A percentile compares a stretch with the other conserved stretches of the same genome.
Evolutionary conservation across 1,140 invertebrate species (phyloP).

Genomic region (Camponotus pennsylvanicus): DNA sequence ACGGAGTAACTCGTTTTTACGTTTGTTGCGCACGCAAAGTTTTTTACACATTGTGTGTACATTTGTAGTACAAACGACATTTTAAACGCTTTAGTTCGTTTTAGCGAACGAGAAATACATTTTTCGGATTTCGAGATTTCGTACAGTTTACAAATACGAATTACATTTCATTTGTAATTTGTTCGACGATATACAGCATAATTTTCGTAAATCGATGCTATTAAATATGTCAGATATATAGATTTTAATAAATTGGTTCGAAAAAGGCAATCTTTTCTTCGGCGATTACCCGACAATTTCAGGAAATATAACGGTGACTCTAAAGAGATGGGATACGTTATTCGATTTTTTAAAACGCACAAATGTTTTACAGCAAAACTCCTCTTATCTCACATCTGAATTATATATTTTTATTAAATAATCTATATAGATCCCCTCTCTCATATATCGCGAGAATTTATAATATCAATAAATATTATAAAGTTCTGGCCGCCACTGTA

Average conservation of each 20-base stretch:
- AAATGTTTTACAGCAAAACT: neutral
- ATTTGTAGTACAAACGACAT: neutral
- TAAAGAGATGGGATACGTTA: neutral
- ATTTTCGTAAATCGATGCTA: neutral
- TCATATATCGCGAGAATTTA: neutral
- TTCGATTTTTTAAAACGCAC: neutral
- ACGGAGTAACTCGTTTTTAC: constrained; percentile 46
- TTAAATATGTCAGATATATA: constrained; percentile 30
- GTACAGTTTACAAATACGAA: neutral
- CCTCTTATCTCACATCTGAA: neutral
- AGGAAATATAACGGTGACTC: neutral
- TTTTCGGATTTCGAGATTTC: constrained; percentile 4
- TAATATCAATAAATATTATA: neutral
- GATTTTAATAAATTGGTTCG: constrained; percentile 20
- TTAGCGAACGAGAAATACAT: neutral
- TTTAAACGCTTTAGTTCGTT: neutral
- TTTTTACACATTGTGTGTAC: neutral
- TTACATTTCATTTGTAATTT: neutral
- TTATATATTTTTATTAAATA: neutral
- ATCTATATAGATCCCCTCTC: neutral
- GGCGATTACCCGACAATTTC: neutral
- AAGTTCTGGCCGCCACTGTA: constrained; percentile 10
- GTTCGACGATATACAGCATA: constrained; percentile 8
- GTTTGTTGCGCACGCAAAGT: neutral
- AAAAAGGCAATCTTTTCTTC: constrained; percentile 5